phyloP scores from a whole-genome alignment of 2,888 invertebrate genomes.

The Ommatoiulus sabulosus region DNA sequence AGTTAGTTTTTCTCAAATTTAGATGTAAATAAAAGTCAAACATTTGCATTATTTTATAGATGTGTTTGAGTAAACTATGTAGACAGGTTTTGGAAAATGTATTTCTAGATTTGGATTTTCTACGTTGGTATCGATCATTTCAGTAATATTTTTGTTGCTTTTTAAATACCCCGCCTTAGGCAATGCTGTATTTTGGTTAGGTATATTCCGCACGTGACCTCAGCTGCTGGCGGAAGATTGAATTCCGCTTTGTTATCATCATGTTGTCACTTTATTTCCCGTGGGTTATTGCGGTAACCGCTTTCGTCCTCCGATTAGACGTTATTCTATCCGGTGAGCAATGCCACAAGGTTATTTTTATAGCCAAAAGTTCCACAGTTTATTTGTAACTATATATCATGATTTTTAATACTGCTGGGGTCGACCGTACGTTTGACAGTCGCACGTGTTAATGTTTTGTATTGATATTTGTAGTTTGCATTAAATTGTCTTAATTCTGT shows the following conservation, averaged over 20 bases:
- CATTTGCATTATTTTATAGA: too few relatives aligned
- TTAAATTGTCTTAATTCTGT: background rate
- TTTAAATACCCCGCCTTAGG: background rate
- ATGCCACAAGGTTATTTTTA: background rate
- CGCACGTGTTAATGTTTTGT: background rate
- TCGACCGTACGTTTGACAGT: background rate
- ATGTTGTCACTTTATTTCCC: background rate
- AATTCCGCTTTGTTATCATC: background rate
- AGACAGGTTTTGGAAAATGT: too few relatives aligned
- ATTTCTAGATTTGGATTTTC: too few relatives aligned
- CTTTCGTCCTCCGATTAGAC: background rate
- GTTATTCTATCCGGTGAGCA: background rate
- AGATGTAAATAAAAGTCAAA: too few relatives aligned
- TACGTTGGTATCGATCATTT: too few relatives aligned
- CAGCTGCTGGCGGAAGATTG: background rate
- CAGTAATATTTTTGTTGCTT: background rate
- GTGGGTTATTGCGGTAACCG: background rate
- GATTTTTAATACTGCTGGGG: too few relatives aligned
- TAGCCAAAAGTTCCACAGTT: background rate
- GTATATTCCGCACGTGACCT: background rate
- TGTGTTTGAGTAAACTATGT: too few relatives aligned
- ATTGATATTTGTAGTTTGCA: background rate
- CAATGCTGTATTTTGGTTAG: background rate
- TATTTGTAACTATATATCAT: background rate
- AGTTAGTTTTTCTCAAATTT: too few relatives aligned